These are phyloP conservation scores for Psittacula echo DNA, from an alignment of 2,797 vertebrate genomes.

Conservation along the genomic window DNA sequence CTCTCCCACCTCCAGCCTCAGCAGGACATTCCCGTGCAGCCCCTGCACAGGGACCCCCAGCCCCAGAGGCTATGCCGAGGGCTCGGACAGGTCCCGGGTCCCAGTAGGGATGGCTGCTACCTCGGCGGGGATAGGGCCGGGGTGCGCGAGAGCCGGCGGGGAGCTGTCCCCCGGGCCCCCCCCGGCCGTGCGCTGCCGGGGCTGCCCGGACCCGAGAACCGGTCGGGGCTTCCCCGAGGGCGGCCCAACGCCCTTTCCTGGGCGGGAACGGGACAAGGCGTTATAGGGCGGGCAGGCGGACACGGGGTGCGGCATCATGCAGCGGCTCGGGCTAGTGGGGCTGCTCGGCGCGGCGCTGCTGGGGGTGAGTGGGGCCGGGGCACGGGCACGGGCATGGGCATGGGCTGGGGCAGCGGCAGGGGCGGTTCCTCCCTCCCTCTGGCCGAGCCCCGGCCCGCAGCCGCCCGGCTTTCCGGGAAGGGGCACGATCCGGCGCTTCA, in stretches of 20 bases:
- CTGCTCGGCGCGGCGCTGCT: not conserved
- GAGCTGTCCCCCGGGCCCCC: not conserved
- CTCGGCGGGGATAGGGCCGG: no score
- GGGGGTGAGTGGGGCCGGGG: not conserved
- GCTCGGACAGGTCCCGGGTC: not conserved
- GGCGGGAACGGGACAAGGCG: not conserved
- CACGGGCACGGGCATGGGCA: not conserved
- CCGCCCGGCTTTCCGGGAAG: not conserved
- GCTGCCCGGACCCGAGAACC: not conserved
- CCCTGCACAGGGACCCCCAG: not conserved
- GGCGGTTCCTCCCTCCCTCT: not conserved
- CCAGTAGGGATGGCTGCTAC: no score
- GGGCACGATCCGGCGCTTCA: not conserved
- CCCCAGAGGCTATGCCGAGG: not conserved
- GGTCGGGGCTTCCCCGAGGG: not conserved
- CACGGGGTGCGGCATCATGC: not conserved
- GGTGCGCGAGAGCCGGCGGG: no score
- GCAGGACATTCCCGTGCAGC: not conserved
- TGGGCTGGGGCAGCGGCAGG: not conserved
- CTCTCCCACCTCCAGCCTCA: not conserved
- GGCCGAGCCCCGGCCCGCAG: no score
- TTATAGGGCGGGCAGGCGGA: not conserved
- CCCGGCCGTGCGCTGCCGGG: not conserved
- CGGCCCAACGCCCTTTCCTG: slow-evolving; percentile 21
- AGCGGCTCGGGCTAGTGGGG: not conserved